Evolutionary conservation across 2,888 invertebrate species (phyloP).

Genomic region (Gymnoscelis rufifasciata): DNA sequence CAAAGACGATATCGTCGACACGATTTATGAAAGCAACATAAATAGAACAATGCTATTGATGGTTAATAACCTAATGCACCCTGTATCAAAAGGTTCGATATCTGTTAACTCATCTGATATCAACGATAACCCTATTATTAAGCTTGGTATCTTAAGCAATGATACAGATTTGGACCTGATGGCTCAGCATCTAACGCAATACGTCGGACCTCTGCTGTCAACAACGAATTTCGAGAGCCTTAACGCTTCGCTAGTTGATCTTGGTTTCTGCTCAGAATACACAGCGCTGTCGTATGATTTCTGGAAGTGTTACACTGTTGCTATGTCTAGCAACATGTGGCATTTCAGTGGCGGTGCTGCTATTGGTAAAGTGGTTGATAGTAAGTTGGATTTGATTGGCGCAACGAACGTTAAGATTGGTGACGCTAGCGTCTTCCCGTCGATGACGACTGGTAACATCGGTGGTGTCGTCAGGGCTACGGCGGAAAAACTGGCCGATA

Average conservation of each 20-base stretch:
- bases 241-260: constrained; percentile 16
- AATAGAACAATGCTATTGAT: constrained; percentile 15
- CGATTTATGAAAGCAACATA: constrained; percentile 20
- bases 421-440: constrained; percentile 28
- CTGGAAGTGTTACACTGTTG: constrained; percentile 30
- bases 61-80: constrained; percentile 23
- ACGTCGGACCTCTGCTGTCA: neutral
- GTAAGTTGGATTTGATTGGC: constrained; percentile 20
- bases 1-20: constrained; percentile 32
- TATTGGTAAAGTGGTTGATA: constrained; percentile 31
- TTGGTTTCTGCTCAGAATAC: constrained; percentile 12
- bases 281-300: constrained; percentile 11
- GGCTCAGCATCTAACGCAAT: constrained; percentile 1
- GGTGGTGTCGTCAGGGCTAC: constrained; percentile 17
- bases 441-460: constrained; percentile 22
- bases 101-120: constrained; percentile 21
- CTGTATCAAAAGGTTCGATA: constrained; percentile 31
- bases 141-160: constrained; percentile 9
- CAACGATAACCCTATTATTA: constrained; percentile 17
- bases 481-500: constrained; percentile 29
- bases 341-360: constrained; percentile 33
- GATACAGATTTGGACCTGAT: constrained; percentile 13
- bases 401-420: constrained; percentile 22
- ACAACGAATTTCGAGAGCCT: constrained; percentile 19
- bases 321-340: constrained; percentile 33